Base-by-base conservation (phyloP, 2,113 vertebrate species). In the Scomber japonicus region DNA sequence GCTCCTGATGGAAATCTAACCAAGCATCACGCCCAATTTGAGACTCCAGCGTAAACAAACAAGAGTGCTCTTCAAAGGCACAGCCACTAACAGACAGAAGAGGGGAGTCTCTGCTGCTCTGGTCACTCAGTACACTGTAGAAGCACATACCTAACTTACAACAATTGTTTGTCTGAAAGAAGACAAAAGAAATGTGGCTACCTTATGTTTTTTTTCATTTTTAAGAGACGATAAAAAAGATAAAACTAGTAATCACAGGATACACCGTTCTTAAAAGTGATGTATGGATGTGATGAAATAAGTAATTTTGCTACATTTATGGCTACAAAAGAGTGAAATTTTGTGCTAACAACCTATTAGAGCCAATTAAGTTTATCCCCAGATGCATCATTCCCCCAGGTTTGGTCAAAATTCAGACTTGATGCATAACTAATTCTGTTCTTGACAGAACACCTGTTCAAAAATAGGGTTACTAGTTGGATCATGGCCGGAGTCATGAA, bases 1-100 rank as follows among this genome's bases (percentile, higher is more conserved):
- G 80, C 66, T 85, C 74, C 89, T 94, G 87, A 91, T 92, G 87
- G 91, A 92, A 93, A 87, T 92, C 90, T 89, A 92, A 90, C 91
- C 90, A 88, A 91, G 88, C 88, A 85, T 89, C 81, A 75, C 62
- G 19, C 75, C 74, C 86, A 89, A 91, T 93, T 82, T 89, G 74
- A 90, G 81, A 80, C 75, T 82, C 55, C 61, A 63, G 71, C 76
- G 90, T 89, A 93, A 93, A 92, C 90, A 94, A 92, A 91, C 79
- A 88, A 53, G 80, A 90, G 83, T 67, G 69, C 82, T 90, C 80
- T 88, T 90, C 87, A 89, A 81, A 91, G 80, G 51, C 71, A 31
- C 30, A 74, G 71, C 15, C 12, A 48, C 75, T 60, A 83, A 68
- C 67, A 66, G 78, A 62, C 45, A 71, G 49, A 59, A 50, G 30